Base-by-base conservation (phyloP, 2,113 vertebrate genomes). In the Gallinago paraguaiae region DNA sequence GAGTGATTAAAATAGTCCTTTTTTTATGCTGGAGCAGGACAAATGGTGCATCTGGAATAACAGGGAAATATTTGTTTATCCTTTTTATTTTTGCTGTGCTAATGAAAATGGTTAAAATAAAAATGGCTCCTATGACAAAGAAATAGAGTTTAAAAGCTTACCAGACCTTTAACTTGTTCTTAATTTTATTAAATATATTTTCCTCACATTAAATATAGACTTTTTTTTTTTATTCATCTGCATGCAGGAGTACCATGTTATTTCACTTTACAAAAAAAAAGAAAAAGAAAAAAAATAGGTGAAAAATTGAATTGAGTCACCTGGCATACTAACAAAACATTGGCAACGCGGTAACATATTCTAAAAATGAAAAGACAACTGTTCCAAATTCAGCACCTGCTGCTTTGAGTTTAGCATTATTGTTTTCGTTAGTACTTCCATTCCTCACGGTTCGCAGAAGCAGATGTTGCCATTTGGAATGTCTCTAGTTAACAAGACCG, bases 381-480 rank as follows among this genome's bases (percentile, higher is more conserved):
- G 80, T 70, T 96, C 86, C 95, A 96, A 97, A 97, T 92, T 86
- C 90, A 96, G 93, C 79, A 96, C 95, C 96, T 97, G 85, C 94
- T 97, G 57, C 72, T 93, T 86, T 75, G 93, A 77, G 77, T 92
- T 94, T 92, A 85, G 54, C 48, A 90, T 63, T 71, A 92, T 82
- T 95, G 92, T 78, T 95, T 97, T 97, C 96, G 84, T 70, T 79
- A 76, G 84, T 90, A 84, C 69, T 96, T 93, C 74, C 54, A 88
- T 90, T 97, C 97, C 93, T 97, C 90, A 96, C 82, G 80, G 92
- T 97, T 97, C 97, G 92, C 87, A 37, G 31, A 96, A 96, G 89
- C 96, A 95, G 79, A 97, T 87, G 92, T 92, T 90, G 91, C 71
- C 70, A 72, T 93, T 97, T 97, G 93, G 95, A 97, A 96, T 70